A percentile compares a stretch with the other conserved stretches of the same genome.
phyloP scores from a whole-genome alignment of 2,888 invertebrate genomes.

The Dasypolia templi region DNA sequence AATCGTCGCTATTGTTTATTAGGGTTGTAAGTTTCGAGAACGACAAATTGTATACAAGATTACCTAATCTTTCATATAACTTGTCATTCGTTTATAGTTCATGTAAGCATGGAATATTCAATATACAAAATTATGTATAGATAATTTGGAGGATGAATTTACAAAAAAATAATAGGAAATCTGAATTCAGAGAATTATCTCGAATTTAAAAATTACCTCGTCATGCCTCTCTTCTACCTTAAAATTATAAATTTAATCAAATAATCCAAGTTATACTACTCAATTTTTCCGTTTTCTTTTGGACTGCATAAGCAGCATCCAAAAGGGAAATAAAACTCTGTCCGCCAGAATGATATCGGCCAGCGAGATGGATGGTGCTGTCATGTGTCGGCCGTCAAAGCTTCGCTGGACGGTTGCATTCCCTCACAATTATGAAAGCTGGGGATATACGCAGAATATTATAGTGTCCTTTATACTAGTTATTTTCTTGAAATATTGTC shows the following conservation, averaged over 20 bases:
- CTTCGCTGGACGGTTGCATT: slow-evolving; percentile 5
- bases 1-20: slow-evolving; percentile 5
- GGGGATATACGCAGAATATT: slow-evolving; percentile 3
- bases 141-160: too few species aligned
- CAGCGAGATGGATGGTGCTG: slow-evolving; percentile 44
- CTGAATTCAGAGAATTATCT: too few species aligned
- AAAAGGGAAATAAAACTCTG: slow-evolving; percentile 45
- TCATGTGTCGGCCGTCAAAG: slow-evolving; percentile 32
- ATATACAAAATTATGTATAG: not conserved
- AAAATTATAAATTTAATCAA: not conserved
- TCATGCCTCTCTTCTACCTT: too few species aligned
- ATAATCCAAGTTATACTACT: not conserved
- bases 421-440: slow-evolving; percentile 16
- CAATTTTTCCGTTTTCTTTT: not conserved
- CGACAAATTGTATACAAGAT: not conserved
- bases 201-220: too few species aligned
- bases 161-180: too few species aligned
- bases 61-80: too few species aligned
- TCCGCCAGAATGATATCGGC: slow-evolving; percentile 30
- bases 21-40: slow-evolving; percentile 9
- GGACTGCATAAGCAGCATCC: slow-evolving; percentile 15
- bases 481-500: not conserved
- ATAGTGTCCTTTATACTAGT: too few species aligned
- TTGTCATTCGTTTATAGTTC: too few species aligned
- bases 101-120: not conserved